phyloP scores from a whole-genome alignment of 2,888 invertebrate species.

The Spodoptera picta region DNA sequence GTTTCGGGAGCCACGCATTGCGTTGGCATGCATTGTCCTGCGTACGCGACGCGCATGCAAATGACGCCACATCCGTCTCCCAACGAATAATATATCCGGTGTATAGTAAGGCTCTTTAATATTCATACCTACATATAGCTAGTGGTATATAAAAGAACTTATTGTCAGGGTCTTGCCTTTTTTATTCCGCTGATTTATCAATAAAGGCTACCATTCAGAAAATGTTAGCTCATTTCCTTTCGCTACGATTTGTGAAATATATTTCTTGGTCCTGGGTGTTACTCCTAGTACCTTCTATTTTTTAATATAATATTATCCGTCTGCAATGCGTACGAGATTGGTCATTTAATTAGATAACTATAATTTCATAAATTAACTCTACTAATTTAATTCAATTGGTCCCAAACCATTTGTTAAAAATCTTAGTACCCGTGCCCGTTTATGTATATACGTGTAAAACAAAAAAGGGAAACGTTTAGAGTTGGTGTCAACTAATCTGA shows the following conservation, averaged over 20 bases:
- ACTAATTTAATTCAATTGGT: not conserved
- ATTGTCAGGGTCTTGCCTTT: constrained; percentile 18
- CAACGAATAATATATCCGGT: constrained; percentile 81
- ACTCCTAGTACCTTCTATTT: too few species aligned
- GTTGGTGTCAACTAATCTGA: constrained; percentile 40
- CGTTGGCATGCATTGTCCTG: constrained; percentile 56
- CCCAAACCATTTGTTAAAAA: too few species aligned
- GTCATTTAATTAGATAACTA: too few species aligned
- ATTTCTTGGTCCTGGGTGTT: too few species aligned
- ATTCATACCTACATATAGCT: constrained; percentile 27
- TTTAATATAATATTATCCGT: too few species aligned
- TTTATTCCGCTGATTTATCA: constrained; percentile 17
- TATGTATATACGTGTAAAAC: not conserved
- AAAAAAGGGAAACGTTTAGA: constrained; percentile 36
- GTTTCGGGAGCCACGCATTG: constrained; percentile 44
- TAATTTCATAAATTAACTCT: too few species aligned
- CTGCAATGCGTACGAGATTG: too few species aligned
- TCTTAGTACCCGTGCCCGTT: too few species aligned
- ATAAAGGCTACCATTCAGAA: constrained; percentile 3
- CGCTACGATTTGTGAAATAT: too few species aligned
- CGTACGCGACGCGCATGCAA: constrained; percentile 78
- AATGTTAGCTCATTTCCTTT: too few species aligned
- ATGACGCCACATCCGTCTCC: constrained; percentile 82
- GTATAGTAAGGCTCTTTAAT: constrained; percentile 58
- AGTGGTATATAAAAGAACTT: constrained; percentile 40